Base-by-base conservation (phyloP, 1,140 invertebrate genomes). In the Gryon sp. region DNA sequence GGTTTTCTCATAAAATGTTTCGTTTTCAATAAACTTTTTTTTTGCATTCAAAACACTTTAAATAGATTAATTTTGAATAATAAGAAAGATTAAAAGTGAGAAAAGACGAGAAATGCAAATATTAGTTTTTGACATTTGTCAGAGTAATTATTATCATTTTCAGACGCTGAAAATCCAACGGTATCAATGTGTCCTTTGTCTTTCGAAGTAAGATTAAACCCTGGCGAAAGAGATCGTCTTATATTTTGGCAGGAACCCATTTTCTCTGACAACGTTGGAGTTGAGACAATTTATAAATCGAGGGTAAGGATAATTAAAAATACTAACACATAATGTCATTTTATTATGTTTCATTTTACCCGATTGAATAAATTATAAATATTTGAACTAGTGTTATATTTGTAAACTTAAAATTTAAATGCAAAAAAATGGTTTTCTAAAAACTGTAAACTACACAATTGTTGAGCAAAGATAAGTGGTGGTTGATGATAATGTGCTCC, bases 181-280 rank as follows among this genome's bases (percentile, higher is more conserved):
- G 89, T 93, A 8, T 82, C 83, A 16, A 89, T 87, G 57, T 94
- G 93, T 80, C 93, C 93, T 0, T 84, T 88, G 28, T 92, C 93
- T 1, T 91, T 93, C 75, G 90, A 92, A 45, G 90, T 93, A 2
- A 80, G 88, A 6, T 78, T 94, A 30, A 85, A 85, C 43, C 86
- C 86, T 18, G 90, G 91, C 8, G 90, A 92, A 80, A 83, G 82
- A 0, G 89, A 89, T 34, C 88, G 90, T 18, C 84, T 89, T 9
- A 90, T 94, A 18, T 89, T 89, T 52, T 94, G 93, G 93, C 90
- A 90, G 43, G 93, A 94, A 76, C 93, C 93, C 0, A 83, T 88
- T 6, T 94, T 94, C 74, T 87, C 84, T 7, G 93, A 94, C 80
- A 93, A 93, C 79, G 90, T 92, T 6, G 86, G 82, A 45, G 80